A percentile compares a stretch with the other conserved stretches of the same genome.
Evolutionary conservation across 2,888 invertebrate species (phyloP).

Genomic region (Drosophila neoperkinsi): DNA sequence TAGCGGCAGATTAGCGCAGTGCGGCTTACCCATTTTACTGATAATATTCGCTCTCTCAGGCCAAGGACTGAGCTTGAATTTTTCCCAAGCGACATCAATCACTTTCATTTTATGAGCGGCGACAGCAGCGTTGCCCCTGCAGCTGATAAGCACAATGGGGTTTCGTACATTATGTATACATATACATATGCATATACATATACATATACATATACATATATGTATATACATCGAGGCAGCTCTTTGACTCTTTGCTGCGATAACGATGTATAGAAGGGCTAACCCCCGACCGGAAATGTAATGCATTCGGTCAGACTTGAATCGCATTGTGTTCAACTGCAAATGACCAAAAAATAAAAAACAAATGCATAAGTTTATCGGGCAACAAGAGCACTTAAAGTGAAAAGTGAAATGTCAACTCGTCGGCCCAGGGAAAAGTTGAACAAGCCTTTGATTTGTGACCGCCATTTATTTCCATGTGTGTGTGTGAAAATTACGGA

Average conservation of each 20-base stretch:
- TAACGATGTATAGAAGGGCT: slow-evolving; percentile 48
- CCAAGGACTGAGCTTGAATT: slow-evolving; percentile 21
- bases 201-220: neutral
- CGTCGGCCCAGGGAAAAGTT: slow-evolving; percentile 60
- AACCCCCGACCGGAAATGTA: slow-evolving; percentile 47
- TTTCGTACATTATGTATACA: neutral
- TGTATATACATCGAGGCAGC: neutral
- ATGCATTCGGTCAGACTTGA: slow-evolving; percentile 18
- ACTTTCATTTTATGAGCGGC: slow-evolving; percentile 68
- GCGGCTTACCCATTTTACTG: slow-evolving; percentile 37
- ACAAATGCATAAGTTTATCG: slow-evolving; percentile 56
- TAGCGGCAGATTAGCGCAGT: slow-evolving; percentile 70
- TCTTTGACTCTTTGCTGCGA: slow-evolving; percentile 28
- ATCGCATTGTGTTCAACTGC: slow-evolving; percentile 20
- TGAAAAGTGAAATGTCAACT: slow-evolving; percentile 76
- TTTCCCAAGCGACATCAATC: slow-evolving; percentile 50
- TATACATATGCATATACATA: neutral
- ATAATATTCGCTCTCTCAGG: slow-evolving; percentile 21
- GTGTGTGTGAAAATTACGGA: slow-evolving; percentile 46
- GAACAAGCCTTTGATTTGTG: slow-evolving; percentile 69
- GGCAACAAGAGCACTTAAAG: slow-evolving; percentile 68
- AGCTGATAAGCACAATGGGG: slow-evolving; percentile 38
- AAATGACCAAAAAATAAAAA: slow-evolving; percentile 40
- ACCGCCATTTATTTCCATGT: slow-evolving; percentile 41
- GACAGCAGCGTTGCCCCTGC: slow-evolving; percentile 34